phyloP scores from a whole-genome alignment of 2,888 invertebrate species.

The Morpho achilles region DNA sequence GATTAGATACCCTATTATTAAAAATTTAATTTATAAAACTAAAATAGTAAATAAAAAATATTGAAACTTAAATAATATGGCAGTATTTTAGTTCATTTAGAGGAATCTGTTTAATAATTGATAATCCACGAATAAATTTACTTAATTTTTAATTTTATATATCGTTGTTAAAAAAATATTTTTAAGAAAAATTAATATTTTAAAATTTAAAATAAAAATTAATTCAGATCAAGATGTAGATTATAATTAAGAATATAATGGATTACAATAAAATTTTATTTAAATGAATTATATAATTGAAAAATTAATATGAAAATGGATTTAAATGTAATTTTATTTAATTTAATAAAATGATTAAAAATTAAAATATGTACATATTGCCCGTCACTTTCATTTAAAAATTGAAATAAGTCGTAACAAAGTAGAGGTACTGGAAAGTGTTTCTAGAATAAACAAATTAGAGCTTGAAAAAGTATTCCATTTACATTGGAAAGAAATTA shows the following conservation, averaged over 20 bases:
- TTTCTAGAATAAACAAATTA: conserved; percentile 82
- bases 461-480: too few species aligned
- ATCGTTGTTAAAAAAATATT: conserved; percentile 72
- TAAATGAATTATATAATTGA: conserved; percentile 62
- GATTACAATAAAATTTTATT: conserved; percentile 82
- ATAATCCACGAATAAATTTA: conserved; percentile 81
- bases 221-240: conserved; percentile 87
- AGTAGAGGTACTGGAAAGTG: conserved; percentile 88
- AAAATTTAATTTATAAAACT: too few species aligned
- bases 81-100: too few species aligned
- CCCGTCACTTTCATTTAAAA: conserved; percentile 87
- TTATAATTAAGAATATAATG: conserved; percentile 82
- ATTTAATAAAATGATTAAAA: conserved; percentile 35
- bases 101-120: conserved; percentile 41
- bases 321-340: conserved; percentile 83
- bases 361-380: conserved; percentile 88
- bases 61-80: too few species aligned
- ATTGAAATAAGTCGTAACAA: conserved; percentile 89
- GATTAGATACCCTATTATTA: too few species aligned
- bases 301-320: conserved; percentile 77
- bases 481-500: too few species aligned
- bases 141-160: conserved; percentile 69
- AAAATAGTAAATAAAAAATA: too few species aligned
- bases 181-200: conserved; percentile 63
- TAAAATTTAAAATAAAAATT: conserved; percentile 57